Evolutionary conservation across 2,888 invertebrate species (phyloP).

Genomic region (Diplazon laetatorius): DNA sequence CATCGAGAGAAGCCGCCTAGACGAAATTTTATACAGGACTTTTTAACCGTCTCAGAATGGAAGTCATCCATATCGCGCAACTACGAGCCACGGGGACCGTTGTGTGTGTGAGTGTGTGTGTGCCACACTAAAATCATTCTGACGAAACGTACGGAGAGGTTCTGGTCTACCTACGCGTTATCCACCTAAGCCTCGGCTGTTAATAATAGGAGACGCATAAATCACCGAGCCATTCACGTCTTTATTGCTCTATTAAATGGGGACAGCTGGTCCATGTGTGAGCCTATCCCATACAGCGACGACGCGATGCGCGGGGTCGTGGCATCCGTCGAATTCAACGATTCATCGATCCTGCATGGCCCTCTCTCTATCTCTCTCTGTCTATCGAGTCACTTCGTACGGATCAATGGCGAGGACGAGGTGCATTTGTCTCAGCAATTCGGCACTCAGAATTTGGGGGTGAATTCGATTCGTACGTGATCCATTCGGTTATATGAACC

Average conservation of each 20-base stretch:
- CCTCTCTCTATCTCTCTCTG: slow-evolving; percentile 1
- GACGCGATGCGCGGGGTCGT: slow-evolving; percentile 27
- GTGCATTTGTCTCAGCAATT: slow-evolving; percentile 68
- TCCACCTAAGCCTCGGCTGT: slow-evolving; percentile 74
- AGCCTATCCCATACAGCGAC: slow-evolving; percentile 45
- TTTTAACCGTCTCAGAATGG: slow-evolving; percentile 44
- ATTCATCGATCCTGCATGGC: slow-evolving; percentile 40
- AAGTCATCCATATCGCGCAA: slow-evolving; percentile 43
- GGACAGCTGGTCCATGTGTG: slow-evolving; percentile 79
- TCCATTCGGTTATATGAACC: slow-evolving; percentile 74
- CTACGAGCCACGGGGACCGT: no score
- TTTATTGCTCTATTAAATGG: slow-evolving; percentile 82
- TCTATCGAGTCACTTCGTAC: background rate
- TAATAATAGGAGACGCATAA: slow-evolving; percentile 81
- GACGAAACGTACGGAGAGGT: slow-evolving; percentile 44
- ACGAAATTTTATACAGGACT: slow-evolving; percentile 29
- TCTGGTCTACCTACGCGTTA: slow-evolving; percentile 68
- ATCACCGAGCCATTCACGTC: slow-evolving; percentile 81
- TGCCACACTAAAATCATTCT: slow-evolving; percentile 45
- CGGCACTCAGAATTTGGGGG: background rate
- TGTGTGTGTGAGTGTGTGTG: background rate
- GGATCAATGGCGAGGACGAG: slow-evolving; percentile 29
- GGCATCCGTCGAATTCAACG: slow-evolving; percentile 42
- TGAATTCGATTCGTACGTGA: slow-evolving; percentile 38
- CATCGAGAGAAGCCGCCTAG: slow-evolving; percentile 28